Percentiles rank a stretch among this genome's conserved stretches.
These are phyloP conservation scores for Trachelus iudaicus DNA, from an alignment of 2,888 invertebrate species.

Conservation along the genomic window DNA sequence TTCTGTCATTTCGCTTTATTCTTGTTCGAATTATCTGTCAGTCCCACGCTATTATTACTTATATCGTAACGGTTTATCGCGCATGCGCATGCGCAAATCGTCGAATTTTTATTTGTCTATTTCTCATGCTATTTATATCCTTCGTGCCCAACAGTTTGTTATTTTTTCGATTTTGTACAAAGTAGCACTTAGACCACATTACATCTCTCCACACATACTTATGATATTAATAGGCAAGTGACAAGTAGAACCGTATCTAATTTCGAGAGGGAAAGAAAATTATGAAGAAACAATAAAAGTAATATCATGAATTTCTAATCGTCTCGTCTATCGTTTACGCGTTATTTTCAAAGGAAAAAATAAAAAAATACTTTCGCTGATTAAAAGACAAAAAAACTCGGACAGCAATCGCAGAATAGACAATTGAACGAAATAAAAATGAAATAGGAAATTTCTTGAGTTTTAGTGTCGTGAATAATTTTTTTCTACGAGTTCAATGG, in stretches of 20 bases:
- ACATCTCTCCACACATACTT: background rate
- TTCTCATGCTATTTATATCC: slow-evolving; percentile 24
- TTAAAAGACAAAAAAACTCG: background rate
- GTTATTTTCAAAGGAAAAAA: background rate
- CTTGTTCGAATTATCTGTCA: background rate
- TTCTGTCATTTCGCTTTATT: background rate
- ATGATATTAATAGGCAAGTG: background rate
- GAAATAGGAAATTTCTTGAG: background rate
- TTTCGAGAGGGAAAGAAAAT: background rate
- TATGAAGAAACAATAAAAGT: background rate
- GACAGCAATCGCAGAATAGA: background rate
- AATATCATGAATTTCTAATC: background rate
- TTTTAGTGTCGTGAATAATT: background rate
- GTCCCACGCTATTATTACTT: background rate
- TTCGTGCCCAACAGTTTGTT: slow-evolving; percentile 22
- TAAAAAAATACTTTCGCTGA: background rate
- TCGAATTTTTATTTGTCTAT: slow-evolving; percentile 11
- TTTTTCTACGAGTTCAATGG: background rate
- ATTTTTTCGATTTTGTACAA: slow-evolving; percentile 36
- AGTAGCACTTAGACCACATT: slow-evolving; percentile 26
- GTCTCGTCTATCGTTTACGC: background rate
- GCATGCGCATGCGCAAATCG: slow-evolving; percentile 12
- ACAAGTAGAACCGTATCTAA: background rate
- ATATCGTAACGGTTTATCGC: background rate
- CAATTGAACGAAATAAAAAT: background rate